Conservation (phyloP, 2,113 vertebrate genomes). For the Myocastor coypus region DNA sequence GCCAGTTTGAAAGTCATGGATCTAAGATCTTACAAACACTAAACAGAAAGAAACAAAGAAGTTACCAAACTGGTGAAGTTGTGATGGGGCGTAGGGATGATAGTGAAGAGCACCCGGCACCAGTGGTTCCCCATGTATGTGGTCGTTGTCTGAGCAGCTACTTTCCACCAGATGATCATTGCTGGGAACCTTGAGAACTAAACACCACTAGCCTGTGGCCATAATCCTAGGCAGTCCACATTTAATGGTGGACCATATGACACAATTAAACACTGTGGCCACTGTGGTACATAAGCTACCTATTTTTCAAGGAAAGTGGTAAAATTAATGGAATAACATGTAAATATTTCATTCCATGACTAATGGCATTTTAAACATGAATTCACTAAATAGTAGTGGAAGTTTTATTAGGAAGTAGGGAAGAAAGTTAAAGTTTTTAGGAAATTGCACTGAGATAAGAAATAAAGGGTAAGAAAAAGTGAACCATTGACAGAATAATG, state of each 20-base stretch:
- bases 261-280: background rate
- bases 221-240: background rate
- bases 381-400: background rate
- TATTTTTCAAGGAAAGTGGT: background rate
- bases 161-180: background rate
- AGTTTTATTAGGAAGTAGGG: background rate
- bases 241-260: background rate
- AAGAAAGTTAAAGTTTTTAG: background rate
- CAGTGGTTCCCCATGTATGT: background rate
- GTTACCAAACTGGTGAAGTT: background rate
- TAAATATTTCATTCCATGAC: background rate
- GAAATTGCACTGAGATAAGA: constrained; percentile 28
- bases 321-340: background rate
- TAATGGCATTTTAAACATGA: constrained; percentile 39
- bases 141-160: background rate
- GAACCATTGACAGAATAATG: background rate
- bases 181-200: background rate
- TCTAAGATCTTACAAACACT: background rate
- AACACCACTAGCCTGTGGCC: background rate
- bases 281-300: background rate
- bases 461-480: background rate
- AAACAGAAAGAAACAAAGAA: background rate
- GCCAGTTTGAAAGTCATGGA: background rate
- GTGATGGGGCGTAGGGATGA: background rate
- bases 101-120: background rate